phyloP scores from a whole-genome alignment of 1,140 invertebrate species.

The Linepithema humile region DNA sequence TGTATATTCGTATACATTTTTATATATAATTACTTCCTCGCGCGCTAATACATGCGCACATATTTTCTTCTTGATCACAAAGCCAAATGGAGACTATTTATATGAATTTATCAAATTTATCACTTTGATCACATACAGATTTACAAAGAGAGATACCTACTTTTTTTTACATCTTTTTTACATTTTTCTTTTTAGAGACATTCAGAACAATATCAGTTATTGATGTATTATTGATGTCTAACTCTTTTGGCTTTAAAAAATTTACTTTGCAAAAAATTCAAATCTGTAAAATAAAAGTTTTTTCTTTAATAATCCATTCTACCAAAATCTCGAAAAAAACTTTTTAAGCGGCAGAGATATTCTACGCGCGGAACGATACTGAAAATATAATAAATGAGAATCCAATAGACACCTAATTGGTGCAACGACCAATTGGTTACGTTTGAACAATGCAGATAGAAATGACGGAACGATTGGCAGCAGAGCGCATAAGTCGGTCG shows the following conservation, averaged over 20 bases:
- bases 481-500: conserved; percentile 46
- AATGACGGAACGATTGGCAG: conserved; percentile 22
- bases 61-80: background rate
- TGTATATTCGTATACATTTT: background rate
- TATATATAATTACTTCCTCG: background rate
- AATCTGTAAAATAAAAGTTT: background rate
- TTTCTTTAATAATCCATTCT: background rate
- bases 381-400: too few species aligned
- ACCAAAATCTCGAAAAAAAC: background rate
- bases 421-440: conserved; percentile 22
- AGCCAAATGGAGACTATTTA: background rate
- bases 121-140: background rate
- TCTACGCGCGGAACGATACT: too few species aligned
- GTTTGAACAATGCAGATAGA: background rate
- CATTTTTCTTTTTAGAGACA: background rate
- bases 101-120: background rate
- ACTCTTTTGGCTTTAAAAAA: background rate
- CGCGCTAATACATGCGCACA: background rate
- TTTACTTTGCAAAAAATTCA: background rate
- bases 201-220: background rate
- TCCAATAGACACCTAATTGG: conserved; percentile 11
- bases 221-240: background rate
- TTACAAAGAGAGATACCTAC: too few species aligned
- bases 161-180: too few species aligned
- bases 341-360: too few species aligned